phyloP scores from a whole-genome alignment of 2,113 vertebrate species.

The Mormoops blainvillei region DNA sequence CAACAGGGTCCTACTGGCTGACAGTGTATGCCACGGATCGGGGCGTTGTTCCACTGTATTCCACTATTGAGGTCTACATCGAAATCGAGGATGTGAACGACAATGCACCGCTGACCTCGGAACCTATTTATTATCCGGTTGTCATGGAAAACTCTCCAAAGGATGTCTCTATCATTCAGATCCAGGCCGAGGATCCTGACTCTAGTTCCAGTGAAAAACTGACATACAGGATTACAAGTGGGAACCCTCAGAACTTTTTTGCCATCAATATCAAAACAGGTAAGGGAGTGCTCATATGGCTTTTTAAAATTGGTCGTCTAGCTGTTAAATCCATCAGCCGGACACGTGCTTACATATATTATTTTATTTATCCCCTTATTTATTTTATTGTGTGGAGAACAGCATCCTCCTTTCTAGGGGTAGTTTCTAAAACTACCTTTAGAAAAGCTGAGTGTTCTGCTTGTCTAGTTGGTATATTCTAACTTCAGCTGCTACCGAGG shows the following conservation, averaged over 20 bases:
- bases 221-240: conserved; percentile 92
- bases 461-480: neutral
- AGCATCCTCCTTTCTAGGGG: neutral
- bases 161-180: conserved; percentile 93
- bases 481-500: neutral
- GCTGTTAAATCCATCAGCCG: neutral
- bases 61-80: conserved; percentile 91
- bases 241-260: conserved; percentile 98
- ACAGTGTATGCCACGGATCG: conserved; percentile 94
- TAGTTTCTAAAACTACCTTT: no score
- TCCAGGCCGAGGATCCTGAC: conserved; percentile 95
- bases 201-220: conserved; percentile 84
- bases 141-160: conserved; percentile 94
- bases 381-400: neutral
- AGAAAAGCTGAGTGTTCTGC: neutral
- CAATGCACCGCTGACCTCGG: conserved; percentile 93
- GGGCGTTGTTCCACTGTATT: conserved; percentile 92
- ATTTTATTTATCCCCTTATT: neutral
- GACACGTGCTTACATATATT: neutral
- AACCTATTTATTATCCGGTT: conserved; percentile 90
- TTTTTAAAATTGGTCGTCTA: neutral
- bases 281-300: conserved; percentile 70
- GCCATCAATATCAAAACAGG: conserved; percentile 92
- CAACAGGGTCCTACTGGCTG: conserved; percentile 94
- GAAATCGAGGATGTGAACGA: conserved; percentile 98